These are phyloP conservation scores for Cavia aperea DNA, from an alignment of 2,113 vertebrate genomes.

Conservation along the genomic window DNA sequence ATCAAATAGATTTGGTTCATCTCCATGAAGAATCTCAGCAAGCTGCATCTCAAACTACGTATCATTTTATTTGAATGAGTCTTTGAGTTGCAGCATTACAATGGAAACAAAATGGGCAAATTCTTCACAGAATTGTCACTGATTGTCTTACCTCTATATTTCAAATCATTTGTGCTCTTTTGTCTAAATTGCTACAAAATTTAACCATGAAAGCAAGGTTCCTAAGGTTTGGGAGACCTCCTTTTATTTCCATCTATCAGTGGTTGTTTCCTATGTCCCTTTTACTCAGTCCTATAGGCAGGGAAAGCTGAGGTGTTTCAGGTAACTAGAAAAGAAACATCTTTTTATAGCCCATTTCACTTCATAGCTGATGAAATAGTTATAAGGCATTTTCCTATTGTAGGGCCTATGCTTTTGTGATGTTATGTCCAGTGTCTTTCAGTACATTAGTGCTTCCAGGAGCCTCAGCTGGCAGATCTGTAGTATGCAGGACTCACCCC, in stretches of 20 bases:
- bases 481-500: background rate
- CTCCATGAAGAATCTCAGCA: constrained; percentile 89
- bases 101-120: background rate
- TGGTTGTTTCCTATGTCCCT: background rate
- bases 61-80: constrained; percentile 77
- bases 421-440: background rate
- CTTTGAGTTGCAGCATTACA: background rate
- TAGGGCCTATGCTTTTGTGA: background rate
- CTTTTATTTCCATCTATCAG: background rate
- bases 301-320: background rate
- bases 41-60: constrained; percentile 85
- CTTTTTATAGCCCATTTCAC: background rate
- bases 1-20: constrained; percentile 92
- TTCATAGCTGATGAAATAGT: background rate
- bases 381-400: background rate
- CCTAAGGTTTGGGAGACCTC: background rate
- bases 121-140: no score
- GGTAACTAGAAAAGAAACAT: background rate
- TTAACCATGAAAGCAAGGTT: background rate
- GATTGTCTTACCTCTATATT: background rate
- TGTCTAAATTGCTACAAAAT: background rate
- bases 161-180: background rate
- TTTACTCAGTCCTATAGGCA: background rate
- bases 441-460: constrained; percentile 21
- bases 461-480: background rate